These are phyloP conservation scores for Dasypus novemcinctus DNA, from an alignment of 2,113 vertebrate genomes.

Conservation along the genomic window DNA sequence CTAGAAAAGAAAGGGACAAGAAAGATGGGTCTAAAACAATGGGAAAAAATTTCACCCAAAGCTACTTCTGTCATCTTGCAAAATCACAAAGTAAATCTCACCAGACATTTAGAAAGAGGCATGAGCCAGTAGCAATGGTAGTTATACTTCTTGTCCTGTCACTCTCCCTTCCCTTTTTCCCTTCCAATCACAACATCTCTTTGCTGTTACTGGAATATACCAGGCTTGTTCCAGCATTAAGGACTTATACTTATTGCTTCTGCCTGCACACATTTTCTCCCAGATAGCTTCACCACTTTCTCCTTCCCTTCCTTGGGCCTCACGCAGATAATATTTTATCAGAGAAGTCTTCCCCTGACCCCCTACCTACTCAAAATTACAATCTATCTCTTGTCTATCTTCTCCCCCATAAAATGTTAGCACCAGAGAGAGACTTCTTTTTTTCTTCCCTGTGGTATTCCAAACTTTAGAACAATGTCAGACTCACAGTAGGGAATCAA, in stretches of 20 bases:
- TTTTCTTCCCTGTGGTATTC: background rate
- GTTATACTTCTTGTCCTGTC: background rate
- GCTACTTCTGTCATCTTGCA: background rate
- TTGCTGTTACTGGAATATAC: background rate
- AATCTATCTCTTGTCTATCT: background rate
- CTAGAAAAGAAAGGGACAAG: background rate
- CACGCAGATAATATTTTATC: background rate
- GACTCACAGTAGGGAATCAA: background rate
- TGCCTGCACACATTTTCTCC: background rate
- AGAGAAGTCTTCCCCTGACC: background rate
- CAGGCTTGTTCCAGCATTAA: background rate
- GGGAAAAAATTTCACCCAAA: background rate
- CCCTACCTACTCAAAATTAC: background rate
- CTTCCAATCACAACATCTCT: background rate
- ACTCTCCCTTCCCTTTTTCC: background rate
- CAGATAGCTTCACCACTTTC: background rate
- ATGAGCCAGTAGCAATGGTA: background rate
- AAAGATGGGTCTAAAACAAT: background rate
- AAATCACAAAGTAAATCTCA: background rate
- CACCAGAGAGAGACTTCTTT: background rate
- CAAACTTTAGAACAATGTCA: background rate
- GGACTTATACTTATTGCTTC: background rate
- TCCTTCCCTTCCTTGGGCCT: background rate
- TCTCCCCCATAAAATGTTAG: background rate
- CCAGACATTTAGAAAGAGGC: background rate